A percentile compares a stretch with the other conserved stretches of the same genome.
phyloP scores from a whole-genome alignment of 2,888 invertebrate species.

The Allolobophora icterica region DNA sequence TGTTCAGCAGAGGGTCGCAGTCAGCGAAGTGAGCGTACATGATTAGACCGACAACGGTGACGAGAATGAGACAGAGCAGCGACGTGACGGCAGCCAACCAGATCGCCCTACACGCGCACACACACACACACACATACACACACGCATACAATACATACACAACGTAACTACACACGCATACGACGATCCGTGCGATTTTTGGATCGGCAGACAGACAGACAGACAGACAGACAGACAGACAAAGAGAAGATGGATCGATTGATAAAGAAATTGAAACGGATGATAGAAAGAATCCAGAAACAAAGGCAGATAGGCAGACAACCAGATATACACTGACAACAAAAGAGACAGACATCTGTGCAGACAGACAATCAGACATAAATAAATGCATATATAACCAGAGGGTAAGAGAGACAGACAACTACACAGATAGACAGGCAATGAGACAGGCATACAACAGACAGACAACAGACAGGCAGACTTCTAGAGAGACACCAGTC shows the following conservation, averaged over 20 bases:
- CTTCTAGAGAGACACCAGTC: background rate
- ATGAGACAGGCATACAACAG: background rate
- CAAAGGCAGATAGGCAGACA: background rate
- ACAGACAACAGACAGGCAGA: background rate
- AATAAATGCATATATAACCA: background rate
- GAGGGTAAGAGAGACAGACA: background rate
- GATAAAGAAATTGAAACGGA: too few species aligned
- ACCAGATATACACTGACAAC: background rate
- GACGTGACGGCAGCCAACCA: conserved; percentile 37
- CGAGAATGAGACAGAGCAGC: conserved; percentile 40
- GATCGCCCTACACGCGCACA: conserved; percentile 40
- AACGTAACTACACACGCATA: background rate
- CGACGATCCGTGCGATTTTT: background rate
- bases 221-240: too few species aligned
- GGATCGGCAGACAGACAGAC: too few species aligned
- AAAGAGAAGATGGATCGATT: too few species aligned
- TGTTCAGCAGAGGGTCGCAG: conserved; percentile 46
- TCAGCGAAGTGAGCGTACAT: conserved; percentile 49
- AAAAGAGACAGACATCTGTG: background rate
- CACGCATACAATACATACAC: background rate
- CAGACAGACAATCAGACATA: background rate
- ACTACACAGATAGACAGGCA: background rate
- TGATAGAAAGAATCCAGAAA: too few species aligned
- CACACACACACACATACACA: background rate
- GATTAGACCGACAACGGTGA: conserved; percentile 48